Conservation (phyloP, 2,888 invertebrate genomes). For the Pseudococcus jackbeardsleyi region DNA sequence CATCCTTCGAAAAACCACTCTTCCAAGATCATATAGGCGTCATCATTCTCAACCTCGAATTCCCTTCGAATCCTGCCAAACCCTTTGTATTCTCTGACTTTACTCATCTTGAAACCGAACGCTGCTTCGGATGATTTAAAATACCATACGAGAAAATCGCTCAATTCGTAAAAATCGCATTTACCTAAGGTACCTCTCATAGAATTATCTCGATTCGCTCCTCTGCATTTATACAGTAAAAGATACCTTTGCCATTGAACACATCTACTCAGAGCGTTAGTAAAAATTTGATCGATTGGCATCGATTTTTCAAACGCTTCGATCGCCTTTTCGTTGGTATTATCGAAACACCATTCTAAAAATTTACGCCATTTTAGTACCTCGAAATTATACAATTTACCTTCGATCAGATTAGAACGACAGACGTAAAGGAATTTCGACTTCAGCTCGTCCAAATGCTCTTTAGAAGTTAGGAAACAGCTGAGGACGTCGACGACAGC, state of each 20-base stretch:
- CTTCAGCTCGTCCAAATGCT: neutral
- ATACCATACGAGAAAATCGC: neutral
- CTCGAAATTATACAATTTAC: neutral
- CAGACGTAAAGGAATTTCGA: neutral
- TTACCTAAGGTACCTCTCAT: neutral
- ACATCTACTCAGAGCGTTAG: neutral
- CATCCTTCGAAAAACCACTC: conserved; percentile 21
- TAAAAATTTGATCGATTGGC: neutral
- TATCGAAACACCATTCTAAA: conserved; percentile 1
- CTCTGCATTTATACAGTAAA: neutral
- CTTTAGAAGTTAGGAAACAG: neutral
- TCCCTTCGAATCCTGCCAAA: neutral
- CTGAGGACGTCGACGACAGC: neutral
- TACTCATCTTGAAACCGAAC: neutral
- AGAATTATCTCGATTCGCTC: neutral
- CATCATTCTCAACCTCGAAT: neutral
- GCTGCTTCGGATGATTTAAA: neutral
- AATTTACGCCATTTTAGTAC: neutral
- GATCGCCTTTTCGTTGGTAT: neutral
- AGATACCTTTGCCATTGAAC: conserved; percentile 8
- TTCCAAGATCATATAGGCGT: neutral
- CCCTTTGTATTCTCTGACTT: neutral
- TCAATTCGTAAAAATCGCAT: conserved; percentile 19
- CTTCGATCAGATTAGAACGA: neutral
- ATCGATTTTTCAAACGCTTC: neutral